These are phyloP conservation scores for Zygogramma bicolorata DNA, from an alignment of 2,888 invertebrate species.

Conservation along the genomic window DNA sequence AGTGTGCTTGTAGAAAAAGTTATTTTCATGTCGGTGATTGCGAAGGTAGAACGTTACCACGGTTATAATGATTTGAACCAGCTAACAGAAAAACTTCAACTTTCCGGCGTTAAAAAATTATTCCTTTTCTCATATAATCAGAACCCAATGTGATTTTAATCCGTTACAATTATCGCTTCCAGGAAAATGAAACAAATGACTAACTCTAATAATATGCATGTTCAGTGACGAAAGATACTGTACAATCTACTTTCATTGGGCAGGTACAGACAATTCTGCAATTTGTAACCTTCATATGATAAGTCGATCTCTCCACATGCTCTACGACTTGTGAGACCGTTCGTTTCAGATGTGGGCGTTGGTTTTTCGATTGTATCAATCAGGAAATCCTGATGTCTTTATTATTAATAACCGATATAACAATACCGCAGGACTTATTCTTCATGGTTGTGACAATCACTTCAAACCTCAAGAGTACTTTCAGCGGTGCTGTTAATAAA, in stretches of 20 bases:
- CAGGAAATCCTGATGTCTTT: neutral
- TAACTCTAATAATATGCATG: neutral
- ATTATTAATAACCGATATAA: neutral
- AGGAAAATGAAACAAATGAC: neutral
- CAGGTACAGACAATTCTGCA: neutral
- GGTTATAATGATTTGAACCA: too few species aligned
- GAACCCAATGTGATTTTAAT: too few species aligned
- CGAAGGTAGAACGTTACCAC: too few species aligned
- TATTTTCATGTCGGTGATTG: too few species aligned
- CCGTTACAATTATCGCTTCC: too few species aligned
- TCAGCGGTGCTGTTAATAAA: too few species aligned
- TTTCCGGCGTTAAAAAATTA: too few species aligned
- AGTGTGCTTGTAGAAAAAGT: too few species aligned
- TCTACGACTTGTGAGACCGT: neutral
- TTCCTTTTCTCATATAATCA: too few species aligned
- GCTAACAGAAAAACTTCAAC: too few species aligned
- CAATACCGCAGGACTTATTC: neutral
- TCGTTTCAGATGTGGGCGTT: neutral
- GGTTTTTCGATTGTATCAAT: neutral
- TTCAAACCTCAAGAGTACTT: neutral
- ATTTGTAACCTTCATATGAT: neutral
- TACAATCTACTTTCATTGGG: neutral
- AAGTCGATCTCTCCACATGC: neutral
- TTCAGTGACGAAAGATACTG: neutral
- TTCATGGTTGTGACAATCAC: neutral